Conservation (phyloP, 2,113 vertebrate genomes). For the Anarrhichthys ocellatus region DNA sequence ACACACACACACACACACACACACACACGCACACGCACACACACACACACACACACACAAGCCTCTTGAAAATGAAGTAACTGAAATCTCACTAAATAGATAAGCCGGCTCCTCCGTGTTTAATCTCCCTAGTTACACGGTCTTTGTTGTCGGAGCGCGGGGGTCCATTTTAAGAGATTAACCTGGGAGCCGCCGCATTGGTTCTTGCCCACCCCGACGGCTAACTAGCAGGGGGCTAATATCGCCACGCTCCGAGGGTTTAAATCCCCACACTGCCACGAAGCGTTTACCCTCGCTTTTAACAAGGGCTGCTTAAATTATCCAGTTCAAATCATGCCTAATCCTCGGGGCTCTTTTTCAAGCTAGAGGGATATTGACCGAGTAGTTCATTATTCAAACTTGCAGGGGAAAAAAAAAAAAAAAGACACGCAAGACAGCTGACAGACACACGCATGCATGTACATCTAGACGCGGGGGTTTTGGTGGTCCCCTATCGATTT, state of each 20-base stretch:
- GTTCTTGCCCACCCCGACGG: constrained; percentile 41
- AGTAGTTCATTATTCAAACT: constrained; percentile 60
- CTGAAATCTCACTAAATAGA: constrained; percentile 74
- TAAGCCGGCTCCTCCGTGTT: constrained; percentile 69
- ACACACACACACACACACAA: not conserved
- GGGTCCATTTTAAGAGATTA: constrained; percentile 78
- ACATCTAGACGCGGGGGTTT: not conserved
- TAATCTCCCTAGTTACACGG: constrained; percentile 78
- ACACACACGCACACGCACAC: not conserved
- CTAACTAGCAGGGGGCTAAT: constrained; percentile 72
- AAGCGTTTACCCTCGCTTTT: constrained; percentile 68
- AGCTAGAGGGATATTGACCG: constrained; percentile 63
- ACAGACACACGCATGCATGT: not conserved
- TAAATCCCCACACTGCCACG: constrained; percentile 62
- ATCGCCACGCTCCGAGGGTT: constrained; percentile 31
- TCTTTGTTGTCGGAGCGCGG: constrained; percentile 76
- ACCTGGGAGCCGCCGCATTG: constrained; percentile 65
- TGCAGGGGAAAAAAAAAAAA: not conserved
- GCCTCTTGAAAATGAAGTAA: constrained; percentile 57
- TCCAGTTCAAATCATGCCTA: constrained; percentile 71
- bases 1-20: not conserved
- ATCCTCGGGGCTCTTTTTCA: constrained; percentile 56
- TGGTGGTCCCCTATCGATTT: constrained; percentile 36
- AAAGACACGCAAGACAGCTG: not conserved
- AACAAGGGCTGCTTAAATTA: constrained; percentile 70